Evolutionary conservation across 2,797 vertebrate genomes (phyloP).

Genomic region (Sebastes trivittatus): DNA sequence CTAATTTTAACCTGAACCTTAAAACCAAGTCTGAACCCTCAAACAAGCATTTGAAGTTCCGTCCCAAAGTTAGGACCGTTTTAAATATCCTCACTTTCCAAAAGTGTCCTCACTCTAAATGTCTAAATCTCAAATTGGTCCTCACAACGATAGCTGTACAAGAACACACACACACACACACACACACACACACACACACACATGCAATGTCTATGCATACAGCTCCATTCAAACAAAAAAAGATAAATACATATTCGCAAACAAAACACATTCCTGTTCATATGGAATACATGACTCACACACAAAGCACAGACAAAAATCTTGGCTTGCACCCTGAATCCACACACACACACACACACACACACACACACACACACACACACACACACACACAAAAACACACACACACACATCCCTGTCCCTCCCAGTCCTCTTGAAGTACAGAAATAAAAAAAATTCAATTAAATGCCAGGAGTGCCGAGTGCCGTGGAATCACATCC

Average conservation of each 20-base stretch:
- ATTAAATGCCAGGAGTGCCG: constrained; percentile 57
- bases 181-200: neutral
- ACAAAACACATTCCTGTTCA: neutral
- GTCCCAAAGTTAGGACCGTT: neutral
- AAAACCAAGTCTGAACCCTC: neutral
- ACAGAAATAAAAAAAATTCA: constrained; percentile 62
- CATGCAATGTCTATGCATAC: neutral
- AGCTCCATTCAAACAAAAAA: neutral
- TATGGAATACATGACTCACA: neutral
- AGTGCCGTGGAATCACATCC: constrained; percentile 44
- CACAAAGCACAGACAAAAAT: neutral
- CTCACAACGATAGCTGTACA: neutral
- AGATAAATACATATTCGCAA: neutral
- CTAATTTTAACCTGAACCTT: neutral
- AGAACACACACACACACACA: neutral
- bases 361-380: neutral
- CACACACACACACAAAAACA: neutral
- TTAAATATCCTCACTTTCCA: neutral
- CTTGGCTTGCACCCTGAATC: neutral
- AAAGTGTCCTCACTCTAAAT: neutral
- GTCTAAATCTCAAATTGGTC: neutral
- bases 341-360: neutral
- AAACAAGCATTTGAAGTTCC: neutral
- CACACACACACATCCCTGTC: neutral
- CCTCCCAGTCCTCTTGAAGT: constrained; percentile 23